Conservation (phyloP, 2,888 invertebrate genomes). For the Caradrina kadenii region DNA sequence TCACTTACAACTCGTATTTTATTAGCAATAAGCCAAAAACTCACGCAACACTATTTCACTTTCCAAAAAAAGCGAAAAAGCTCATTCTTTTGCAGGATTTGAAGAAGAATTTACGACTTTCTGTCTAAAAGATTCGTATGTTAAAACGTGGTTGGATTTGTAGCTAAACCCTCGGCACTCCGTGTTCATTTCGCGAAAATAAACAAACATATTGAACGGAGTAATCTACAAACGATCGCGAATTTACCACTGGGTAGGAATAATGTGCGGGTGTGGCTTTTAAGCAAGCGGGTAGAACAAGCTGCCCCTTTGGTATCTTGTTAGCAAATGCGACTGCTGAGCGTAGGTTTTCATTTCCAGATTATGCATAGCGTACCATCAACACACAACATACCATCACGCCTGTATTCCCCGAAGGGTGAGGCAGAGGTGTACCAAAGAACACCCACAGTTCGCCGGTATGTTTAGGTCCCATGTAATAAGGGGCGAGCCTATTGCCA, state of each 20-base stretch:
- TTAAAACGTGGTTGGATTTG: conserved; percentile 36
- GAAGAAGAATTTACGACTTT: conserved; percentile 51
- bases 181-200: conserved; percentile 58
- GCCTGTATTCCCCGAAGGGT: too few relatives aligned
- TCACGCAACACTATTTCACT: background rate
- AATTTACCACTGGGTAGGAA: conserved; percentile 57
- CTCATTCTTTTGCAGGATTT: conserved; percentile 31
- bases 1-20: too few relatives aligned
- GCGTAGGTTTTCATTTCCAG: too few relatives aligned
- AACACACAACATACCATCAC: too few relatives aligned
- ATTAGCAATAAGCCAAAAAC: background rate
- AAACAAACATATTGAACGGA: conserved; percentile 61
- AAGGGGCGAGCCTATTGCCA: too few relatives aligned
- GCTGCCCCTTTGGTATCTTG: too few relatives aligned
- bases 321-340: too few relatives aligned
- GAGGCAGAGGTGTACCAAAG: too few relatives aligned
- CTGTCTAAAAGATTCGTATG: conserved; percentile 45
- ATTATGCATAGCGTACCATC: too few relatives aligned
- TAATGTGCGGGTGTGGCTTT: conserved; percentile 53
- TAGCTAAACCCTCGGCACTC: conserved; percentile 45
- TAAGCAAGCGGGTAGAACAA: conserved; percentile 10
- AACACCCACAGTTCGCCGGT: too few relatives aligned
- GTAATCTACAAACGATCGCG: conserved; percentile 65
- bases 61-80: background rate
- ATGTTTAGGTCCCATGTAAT: too few relatives aligned